Conservation (phyloP, 2,113 vertebrate species). For the Parotia lawesii region DNA sequence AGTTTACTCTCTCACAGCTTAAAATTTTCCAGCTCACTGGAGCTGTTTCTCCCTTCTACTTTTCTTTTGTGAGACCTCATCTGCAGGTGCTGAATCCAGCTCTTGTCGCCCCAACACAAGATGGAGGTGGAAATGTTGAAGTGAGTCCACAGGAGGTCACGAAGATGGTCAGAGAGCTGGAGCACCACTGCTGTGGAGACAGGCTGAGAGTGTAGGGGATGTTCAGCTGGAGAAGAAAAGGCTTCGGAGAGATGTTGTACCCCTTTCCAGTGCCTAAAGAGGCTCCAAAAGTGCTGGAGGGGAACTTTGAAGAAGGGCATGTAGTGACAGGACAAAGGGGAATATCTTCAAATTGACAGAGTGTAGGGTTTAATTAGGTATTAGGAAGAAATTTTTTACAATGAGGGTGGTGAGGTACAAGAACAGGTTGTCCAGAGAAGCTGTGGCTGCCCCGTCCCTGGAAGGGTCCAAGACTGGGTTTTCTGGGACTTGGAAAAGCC, state of each 20-base stretch:
- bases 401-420: rapidly evolving
- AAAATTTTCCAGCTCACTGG: background rate
- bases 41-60: background rate
- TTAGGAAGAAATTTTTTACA: background rate
- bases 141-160: background rate
- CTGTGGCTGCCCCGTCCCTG: background rate
- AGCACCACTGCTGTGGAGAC: background rate
- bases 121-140: background rate
- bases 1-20: background rate
- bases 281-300: background rate
- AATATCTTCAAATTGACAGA: background rate
- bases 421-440: background rate
- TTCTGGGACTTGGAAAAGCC: too few relatives aligned
- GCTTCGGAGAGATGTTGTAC: background rate
- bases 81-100: background rate
- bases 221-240: background rate
- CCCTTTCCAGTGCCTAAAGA: background rate
- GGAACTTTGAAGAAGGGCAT: background rate
- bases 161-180: background rate
- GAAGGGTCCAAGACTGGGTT: too few relatives aligned
- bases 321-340: background rate
- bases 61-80: background rate
- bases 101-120: rapidly evolving
- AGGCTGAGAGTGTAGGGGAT: rapidly evolving
- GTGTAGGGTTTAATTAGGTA: background rate